phyloP scores from a whole-genome alignment of 92 coral and sea anemone species.

The Virgularia gustaviana region DNA sequence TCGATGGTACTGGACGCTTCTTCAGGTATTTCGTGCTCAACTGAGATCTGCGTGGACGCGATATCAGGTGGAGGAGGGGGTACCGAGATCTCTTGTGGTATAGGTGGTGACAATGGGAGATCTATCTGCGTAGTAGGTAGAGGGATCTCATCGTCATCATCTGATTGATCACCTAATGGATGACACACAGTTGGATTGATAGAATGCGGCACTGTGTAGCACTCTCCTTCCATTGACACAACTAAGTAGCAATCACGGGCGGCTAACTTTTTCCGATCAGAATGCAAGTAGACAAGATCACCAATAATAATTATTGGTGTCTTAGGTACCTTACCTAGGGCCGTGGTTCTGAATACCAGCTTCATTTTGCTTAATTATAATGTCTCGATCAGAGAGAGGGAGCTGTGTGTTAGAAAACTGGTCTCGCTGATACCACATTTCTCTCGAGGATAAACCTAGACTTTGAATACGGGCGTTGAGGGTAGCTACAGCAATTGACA shows the following conservation, averaged over 20 bases:
- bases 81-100: too few relatives aligned
- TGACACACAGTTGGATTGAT: too few relatives aligned
- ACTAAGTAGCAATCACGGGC: conserved; percentile 34
- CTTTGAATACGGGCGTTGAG: conserved; percentile 32
- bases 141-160: too few relatives aligned
- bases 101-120: too few relatives aligned
- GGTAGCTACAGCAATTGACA: conserved; percentile 29
- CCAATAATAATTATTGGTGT: conserved; percentile 26
- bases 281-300: conserved; percentile 42
- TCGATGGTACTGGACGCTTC: too few relatives aligned
- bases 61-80: too few relatives aligned
- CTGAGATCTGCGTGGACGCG: too few relatives aligned
- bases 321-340: conserved; percentile 9
- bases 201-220: conserved; percentile 32
- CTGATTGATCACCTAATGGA: too few relatives aligned
- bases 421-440: conserved; percentile 37
- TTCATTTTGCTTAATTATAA: conserved; percentile 19
- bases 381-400: conserved; percentile 27
- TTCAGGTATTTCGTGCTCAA: too few relatives aligned
- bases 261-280: conserved; percentile 43
- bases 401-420: conserved; percentile 38
- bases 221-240: conserved; percentile 15
- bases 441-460: conserved; percentile 36
- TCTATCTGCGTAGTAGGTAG: too few relatives aligned
- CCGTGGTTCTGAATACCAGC: conserved; percentile 21